Percentiles rank a stretch among this genome's conserved stretches.
Evolutionary conservation across 2,888 invertebrate genomes (phyloP).

Genomic region (Hanleya hanleyi): DNA sequence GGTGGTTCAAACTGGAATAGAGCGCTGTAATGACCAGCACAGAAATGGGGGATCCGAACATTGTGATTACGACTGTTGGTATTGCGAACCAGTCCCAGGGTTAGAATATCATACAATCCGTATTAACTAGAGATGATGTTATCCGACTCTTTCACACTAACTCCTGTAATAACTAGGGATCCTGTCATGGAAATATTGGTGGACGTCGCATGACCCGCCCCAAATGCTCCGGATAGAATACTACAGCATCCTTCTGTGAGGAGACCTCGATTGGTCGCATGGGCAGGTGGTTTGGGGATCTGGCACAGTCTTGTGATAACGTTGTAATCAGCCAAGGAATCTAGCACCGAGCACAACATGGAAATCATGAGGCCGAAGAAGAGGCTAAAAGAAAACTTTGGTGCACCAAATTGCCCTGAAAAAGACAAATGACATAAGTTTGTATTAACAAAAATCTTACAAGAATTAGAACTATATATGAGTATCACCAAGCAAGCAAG

Average conservation of each 20-base stretch:
- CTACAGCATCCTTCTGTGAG: constrained; percentile 87
- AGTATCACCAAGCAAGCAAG: too few relatives aligned
- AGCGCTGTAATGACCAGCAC: too few relatives aligned
- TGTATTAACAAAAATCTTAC: too few relatives aligned
- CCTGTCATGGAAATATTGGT: constrained; percentile 92
- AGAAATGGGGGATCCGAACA: too few relatives aligned
- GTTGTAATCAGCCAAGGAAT: constrained; percentile 86
- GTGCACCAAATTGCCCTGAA: constrained; percentile 59
- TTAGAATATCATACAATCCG: too few relatives aligned
- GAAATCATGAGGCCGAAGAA: constrained; percentile 60
- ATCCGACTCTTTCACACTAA: too few relatives aligned
- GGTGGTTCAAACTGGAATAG: too few relatives aligned
- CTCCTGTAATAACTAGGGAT: constrained; percentile 87
- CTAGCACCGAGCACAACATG: constrained; percentile 61
- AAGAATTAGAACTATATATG: too few relatives aligned
- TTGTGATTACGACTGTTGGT: too few relatives aligned
- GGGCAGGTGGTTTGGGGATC: constrained; percentile 86
- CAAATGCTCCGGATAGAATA: constrained; percentile 86
- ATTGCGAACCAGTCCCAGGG: too few relatives aligned
- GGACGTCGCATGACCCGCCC: constrained; percentile 89
- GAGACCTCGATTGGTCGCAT: constrained; percentile 84
- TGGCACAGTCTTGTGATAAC: constrained; percentile 82
- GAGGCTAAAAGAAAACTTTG: constrained; percentile 50
- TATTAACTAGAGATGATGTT: too few relatives aligned
- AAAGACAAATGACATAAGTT: too few relatives aligned